A percentile compares a stretch with the other conserved stretches of the same genome.
These are phyloP conservation scores for Leptocoma aspasia DNA, from an alignment of 2,113 vertebrate genomes.

Conservation along the genomic window DNA sequence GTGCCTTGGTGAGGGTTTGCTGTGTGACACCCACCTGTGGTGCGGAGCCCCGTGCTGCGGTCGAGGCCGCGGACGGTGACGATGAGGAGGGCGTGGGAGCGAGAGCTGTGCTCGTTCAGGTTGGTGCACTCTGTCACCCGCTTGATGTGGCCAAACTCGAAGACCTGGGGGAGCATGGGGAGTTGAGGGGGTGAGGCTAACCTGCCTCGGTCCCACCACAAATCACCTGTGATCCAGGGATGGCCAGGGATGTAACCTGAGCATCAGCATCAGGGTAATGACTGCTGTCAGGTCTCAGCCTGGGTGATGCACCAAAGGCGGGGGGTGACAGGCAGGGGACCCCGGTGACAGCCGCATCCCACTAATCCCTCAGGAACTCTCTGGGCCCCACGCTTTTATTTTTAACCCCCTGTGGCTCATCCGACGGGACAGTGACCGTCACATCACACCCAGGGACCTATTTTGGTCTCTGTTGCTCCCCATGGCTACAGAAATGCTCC, in stretches of 20 bases:
- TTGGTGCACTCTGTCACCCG: conserved; percentile 90
- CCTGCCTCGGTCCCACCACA: not conserved
- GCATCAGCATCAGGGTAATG: not conserved
- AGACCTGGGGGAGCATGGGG: conserved; percentile 72
- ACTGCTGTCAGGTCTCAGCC: not conserved
- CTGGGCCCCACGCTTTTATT: not conserved
- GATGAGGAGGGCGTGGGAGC: conserved; percentile 93
- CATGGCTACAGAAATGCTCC: not conserved
- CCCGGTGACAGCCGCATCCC: not conserved
- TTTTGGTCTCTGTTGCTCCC: not conserved
- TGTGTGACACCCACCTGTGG: conserved; percentile 71
- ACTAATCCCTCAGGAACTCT: not conserved
- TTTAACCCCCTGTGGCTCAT: not conserved
- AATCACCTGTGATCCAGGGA: not conserved
- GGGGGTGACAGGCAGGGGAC: not conserved
- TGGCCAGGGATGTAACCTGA: accelerated
- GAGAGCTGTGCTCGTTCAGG: conserved; percentile 93
- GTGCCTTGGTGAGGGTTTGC: accelerated
- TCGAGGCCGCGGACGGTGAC: conserved; percentile 84
- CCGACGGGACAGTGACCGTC: not conserved
- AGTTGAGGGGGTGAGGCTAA: not conserved
- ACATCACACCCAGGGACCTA: not conserved
- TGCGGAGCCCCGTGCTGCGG: conserved; percentile 83
- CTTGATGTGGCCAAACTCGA: conserved; percentile 87
- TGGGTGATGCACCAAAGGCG: not conserved